A percentile compares a stretch with the other conserved stretches of the same genome.
Evolutionary conservation across 2,888 invertebrate species (phyloP).

Genomic region (Apodemia duryi): DNA sequence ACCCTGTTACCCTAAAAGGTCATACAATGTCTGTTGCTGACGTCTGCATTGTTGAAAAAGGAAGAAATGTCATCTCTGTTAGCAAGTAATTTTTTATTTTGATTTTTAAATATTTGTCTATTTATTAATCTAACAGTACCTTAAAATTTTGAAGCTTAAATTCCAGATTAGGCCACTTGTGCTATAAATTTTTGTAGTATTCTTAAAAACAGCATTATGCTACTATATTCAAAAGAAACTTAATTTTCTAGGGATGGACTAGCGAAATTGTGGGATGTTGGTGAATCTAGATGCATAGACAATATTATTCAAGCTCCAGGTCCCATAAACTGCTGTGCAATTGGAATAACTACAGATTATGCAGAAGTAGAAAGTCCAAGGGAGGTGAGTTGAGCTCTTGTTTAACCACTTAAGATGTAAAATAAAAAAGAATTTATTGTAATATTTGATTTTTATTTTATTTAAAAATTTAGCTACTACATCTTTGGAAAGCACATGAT

Average conservation of each 20-base stretch:
- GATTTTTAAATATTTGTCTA: not conserved
- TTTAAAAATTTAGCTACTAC: too few relatives aligned
- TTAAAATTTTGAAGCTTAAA: too few relatives aligned
- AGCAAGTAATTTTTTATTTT: constrained; percentile 67
- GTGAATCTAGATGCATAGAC: constrained; percentile 77
- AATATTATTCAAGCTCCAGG: constrained; percentile 73
- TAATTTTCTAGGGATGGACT: constrained; percentile 80
- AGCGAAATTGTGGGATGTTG: constrained; percentile 85
- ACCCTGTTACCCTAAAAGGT: constrained; percentile 82
- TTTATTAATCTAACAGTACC: too few relatives aligned
- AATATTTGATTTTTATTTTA: too few relatives aligned
- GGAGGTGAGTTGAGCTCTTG: constrained; percentile 48
- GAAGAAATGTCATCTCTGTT: constrained; percentile 84
- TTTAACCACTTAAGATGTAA: too few relatives aligned
- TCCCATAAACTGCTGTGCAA: constrained; percentile 79
- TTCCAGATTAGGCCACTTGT: too few relatives aligned
- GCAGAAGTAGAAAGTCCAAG: constrained; percentile 55
- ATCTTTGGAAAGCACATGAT: too few relatives aligned
- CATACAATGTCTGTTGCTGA: constrained; percentile 83
- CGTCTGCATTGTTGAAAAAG: constrained; percentile 81
- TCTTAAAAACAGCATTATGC: too few relatives aligned
- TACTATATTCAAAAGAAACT: too few relatives aligned
- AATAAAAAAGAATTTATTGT: too few relatives aligned
- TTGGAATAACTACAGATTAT: constrained; percentile 54
- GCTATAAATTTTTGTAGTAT: too few relatives aligned